phyloP scores from a whole-genome alignment of 2,888 invertebrate species.

The Eupithecia insigniata region DNA sequence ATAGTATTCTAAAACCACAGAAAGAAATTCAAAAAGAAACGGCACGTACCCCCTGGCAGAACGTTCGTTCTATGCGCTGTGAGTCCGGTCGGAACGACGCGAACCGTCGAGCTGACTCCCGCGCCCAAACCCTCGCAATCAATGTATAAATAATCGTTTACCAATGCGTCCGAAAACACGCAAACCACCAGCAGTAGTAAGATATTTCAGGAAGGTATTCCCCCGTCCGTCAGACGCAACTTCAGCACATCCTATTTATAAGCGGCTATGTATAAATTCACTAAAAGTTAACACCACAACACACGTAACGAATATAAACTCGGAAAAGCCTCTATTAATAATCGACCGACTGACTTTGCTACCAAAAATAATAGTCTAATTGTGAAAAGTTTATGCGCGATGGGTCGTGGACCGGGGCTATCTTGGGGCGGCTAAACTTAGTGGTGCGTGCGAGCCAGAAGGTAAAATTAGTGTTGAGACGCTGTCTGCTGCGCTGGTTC shows the following conservation, averaged over 20 bases:
- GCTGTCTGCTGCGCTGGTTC: conserved; percentile 78
- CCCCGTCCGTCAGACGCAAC: conserved; percentile 84
- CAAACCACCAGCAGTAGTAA: conserved; percentile 82
- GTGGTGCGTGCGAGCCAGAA: conserved; percentile 83
- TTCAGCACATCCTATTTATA: conserved; percentile 85
- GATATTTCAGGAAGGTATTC: conserved; percentile 85
- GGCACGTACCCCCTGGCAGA: background rate
- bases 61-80: background rate
- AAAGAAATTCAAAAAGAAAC: background rate
- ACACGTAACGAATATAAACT: conserved; percentile 85
- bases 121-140: conserved; percentile 70
- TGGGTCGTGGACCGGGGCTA: conserved; percentile 85
- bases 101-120: conserved; percentile 53
- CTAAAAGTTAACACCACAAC: conserved; percentile 85
- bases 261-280: conserved; percentile 85
- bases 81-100: conserved; percentile 42
- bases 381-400: conserved; percentile 85
- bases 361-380: conserved; percentile 86
- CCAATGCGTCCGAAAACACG: conserved; percentile 83
- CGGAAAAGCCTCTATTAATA: conserved; percentile 85
- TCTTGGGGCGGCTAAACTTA: conserved; percentile 85
- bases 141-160: conserved; percentile 84
- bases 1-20: background rate
- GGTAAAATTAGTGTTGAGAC: conserved; percentile 84
- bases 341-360: conserved; percentile 85